Evolutionary conservation across 1,140 invertebrate genomes (phyloP), one percentile per base, ranked within the genome.

Genomic region (Thaumetopoea pityocampa): DNA sequence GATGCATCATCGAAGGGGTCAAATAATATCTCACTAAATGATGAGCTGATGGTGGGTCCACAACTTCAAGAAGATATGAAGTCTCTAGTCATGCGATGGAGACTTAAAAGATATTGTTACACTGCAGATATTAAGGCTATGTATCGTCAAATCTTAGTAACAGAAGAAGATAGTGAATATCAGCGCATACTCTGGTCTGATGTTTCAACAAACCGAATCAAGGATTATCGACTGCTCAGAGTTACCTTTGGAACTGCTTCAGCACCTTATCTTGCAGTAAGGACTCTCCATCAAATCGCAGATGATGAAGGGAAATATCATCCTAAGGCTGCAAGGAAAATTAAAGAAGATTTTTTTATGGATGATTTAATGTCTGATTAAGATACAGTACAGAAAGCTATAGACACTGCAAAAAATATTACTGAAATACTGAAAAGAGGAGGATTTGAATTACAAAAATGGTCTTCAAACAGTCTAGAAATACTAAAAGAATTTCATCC

Each of bases 211-310:
- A 18, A 44, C 3, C 5, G 10, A 16, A 23, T 44, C n/a, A 23
- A 20, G 2, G 32, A 43, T 5, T 44, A 44, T 29, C 19, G 41
- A 2, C 17, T 44, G n/a, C 18, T 16, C 9, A 24, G 32, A 9
- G 32, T 44, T 5, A 44, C 41, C 1, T 44, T 35, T 24, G 41
- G 41, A 1, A 44, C 41, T 2, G 33, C 41, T 3, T 44, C 23
- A 6, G 41, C 32, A 1, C 41, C 41, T 9, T 44, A 44, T 26
- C 32, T 44, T 6, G 32, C 41, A 0, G 20, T 44, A 2, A 44
- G 16, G 7, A 35, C 33, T 3, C 12, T 35, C 1, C 19, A 35
- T 15, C 33, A 35, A 16, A 3, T 35, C 8, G 6, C 33, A 9
- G n/a, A 10, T 7, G 30, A 33, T 11, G 30, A 33, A 20, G 30